Evolutionary conservation across 2,888 invertebrate genomes (phyloP).

Genomic region (Pseudolycoriella hygida): DNA sequence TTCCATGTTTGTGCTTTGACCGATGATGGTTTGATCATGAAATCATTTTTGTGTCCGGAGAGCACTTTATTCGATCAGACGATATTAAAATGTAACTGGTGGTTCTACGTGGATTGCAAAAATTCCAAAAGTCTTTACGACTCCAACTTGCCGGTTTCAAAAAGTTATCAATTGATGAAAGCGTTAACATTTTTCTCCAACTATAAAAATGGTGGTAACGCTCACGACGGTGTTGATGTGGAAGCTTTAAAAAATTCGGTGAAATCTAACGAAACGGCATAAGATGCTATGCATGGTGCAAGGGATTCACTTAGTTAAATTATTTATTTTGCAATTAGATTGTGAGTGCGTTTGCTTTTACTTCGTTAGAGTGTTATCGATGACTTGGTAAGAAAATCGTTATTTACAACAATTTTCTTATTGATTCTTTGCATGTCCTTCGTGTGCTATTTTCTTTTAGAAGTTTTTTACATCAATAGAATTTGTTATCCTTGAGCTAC

Average conservation of each 20-base stretch:
- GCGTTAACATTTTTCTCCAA: slow-evolving; percentile 76
- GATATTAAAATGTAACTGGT: slow-evolving; percentile 84
- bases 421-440: too few relatives aligned
- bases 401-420: too few relatives aligned
- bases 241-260: slow-evolving; percentile 14
- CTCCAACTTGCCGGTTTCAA: slow-evolving; percentile 78
- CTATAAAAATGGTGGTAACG: slow-evolving; percentile 45
- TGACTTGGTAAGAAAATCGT: too few relatives aligned
- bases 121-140: slow-evolving; percentile 64
- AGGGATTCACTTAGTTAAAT: too few relatives aligned
- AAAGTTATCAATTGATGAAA: slow-evolving; percentile 83
- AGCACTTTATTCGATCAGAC: slow-evolving; percentile 83
- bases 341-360: too few relatives aligned
- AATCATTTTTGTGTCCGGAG: slow-evolving; percentile 80
- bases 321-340: too few relatives aligned
- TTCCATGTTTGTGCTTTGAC: slow-evolving; percentile 83
- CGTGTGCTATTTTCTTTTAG: too few relatives aligned
- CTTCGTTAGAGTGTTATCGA: too few relatives aligned
- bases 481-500: too few relatives aligned
- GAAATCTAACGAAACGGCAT: too few relatives aligned
- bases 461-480: too few relatives aligned
- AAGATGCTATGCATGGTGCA: too few relatives aligned
- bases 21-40: slow-evolving; percentile 76
- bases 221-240: slow-evolving; percentile 11
- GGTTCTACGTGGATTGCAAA: slow-evolving; percentile 85